Base-by-base conservation (phyloP, 1,140 invertebrate species). In the Diorhabda elongata region DNA sequence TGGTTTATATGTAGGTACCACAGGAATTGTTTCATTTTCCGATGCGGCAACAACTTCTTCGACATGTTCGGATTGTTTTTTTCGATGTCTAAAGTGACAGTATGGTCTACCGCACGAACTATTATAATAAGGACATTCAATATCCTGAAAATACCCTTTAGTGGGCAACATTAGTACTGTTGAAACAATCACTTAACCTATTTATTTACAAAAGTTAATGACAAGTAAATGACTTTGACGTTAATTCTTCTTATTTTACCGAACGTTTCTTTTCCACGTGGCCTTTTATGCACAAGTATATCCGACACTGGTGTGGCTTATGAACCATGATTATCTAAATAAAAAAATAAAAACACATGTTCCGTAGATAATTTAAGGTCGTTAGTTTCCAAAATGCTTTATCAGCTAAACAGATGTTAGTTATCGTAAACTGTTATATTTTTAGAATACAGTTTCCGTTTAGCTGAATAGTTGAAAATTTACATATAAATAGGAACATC, bases 11-110 rank as follows among this genome's bases (percentile, higher is more conserved):
- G 79, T 81, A 11, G 83, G 83, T 11, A 78, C 78, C 62, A 64
- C 72, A 26, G 45, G 7, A 61, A 26, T n/a, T 3, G 6, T 26
- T 59, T 69, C 68, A 69, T 68, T 71, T 57, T 61, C 43, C 0
- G 70, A 57, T 59, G 73, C 72, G 9, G 58, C 66, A 11, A 62
- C 59, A 63, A 58, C 41, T 66, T 73, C 73, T 57, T 77, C 74
- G 5, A 64, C 70, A 57, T 45, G 63, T 60, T 76, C 73, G 47
- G 62, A 64, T 42, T 67, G 89, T 85, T 87, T 89, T 77, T 87
- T 90, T 74, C 86, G 83, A 83, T 96, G 94, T 79, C 90, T 89
- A 80, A 92, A 96, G 82, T 95, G 93, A 83, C 94, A 96, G 81
- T 95, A 93, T 26, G 93, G 92, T 76, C 94, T 87, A 72, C 91